Conservation (phyloP, 1,140 invertebrate genomes). For the Rhyzopertha dominica region DNA sequence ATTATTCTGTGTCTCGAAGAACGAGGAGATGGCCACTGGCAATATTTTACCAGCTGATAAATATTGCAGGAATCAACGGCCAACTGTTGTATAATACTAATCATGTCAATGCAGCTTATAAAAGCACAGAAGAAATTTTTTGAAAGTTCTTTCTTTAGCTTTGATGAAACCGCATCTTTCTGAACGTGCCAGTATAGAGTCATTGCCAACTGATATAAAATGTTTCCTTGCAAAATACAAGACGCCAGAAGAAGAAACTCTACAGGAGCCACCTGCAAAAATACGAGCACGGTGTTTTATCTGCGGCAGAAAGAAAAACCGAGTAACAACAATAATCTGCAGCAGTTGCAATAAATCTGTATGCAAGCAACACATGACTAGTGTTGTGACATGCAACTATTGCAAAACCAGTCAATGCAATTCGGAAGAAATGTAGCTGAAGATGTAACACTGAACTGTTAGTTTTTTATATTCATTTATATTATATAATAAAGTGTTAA, state of each 20-base stretch:
- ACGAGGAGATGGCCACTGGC: constrained; percentile 44
- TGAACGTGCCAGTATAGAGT: constrained; percentile 12
- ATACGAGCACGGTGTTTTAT: constrained; percentile 12
- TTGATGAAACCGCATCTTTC: constrained; percentile 18
- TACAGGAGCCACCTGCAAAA: constrained; percentile 16
- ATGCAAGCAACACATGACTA: too few relatives aligned
- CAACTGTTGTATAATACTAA: too few relatives aligned
- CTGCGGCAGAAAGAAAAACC: constrained; percentile 17
- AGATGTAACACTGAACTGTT: too few relatives aligned
- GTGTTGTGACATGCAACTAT: too few relatives aligned
- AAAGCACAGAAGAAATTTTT: constrained; percentile 15
- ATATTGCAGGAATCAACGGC: constrained; percentile 40
- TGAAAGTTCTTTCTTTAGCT: constrained; percentile 13
- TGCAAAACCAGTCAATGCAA: too few relatives aligned
- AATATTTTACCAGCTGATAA: constrained; percentile 38
- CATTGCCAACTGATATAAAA: constrained; percentile 14
- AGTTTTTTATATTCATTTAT: too few relatives aligned
- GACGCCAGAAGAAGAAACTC: constrained; percentile 1
- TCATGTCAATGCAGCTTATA: too few relatives aligned
- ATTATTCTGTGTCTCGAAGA: constrained; percentile 38
- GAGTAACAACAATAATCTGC: constrained; percentile 16
- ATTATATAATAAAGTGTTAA: too few relatives aligned
- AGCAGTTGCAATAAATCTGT: constrained; percentile 7
- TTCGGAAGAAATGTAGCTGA: too few relatives aligned
- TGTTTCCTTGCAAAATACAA: constrained; percentile 14